Evolutionary conservation across 2,113 vertebrate species (phyloP).

Genomic region (Rutilus rutilus): DNA sequence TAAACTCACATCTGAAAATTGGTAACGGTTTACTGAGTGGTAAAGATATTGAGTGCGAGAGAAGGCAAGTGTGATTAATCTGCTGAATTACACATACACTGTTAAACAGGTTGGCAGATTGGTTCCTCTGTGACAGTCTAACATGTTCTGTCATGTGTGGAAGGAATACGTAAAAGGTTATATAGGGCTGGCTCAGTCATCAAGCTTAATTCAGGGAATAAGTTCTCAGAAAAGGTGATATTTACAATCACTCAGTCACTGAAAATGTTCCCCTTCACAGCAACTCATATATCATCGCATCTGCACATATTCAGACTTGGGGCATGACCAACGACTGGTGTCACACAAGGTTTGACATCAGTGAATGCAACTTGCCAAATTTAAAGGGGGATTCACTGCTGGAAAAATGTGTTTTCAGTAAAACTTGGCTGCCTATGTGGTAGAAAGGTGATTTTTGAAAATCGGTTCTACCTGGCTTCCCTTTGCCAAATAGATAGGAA

Average conservation of each 20-base stretch:
- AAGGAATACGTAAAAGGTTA: slow-evolving; percentile 35
- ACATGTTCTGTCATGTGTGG: slow-evolving; percentile 12
- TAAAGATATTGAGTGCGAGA: slow-evolving; percentile 13
- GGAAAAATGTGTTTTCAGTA: too few species aligned
- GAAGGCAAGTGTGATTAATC: slow-evolving; percentile 59
- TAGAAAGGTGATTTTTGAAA: too few species aligned
- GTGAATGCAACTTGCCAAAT: neutral
- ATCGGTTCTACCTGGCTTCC: too few species aligned
- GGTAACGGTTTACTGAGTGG: neutral
- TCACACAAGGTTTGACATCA: neutral
- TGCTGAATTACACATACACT: slow-evolving; percentile 50
- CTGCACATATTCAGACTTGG: neutral
- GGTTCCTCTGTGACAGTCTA: slow-evolving; percentile 18
- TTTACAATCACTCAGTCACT: neutral
- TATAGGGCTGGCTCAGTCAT: neutral
- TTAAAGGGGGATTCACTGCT: too few species aligned
- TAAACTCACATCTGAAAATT: slow-evolving; percentile 5
- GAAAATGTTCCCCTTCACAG: neutral
- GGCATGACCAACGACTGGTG: neutral
- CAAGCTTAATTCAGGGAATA: slow-evolving; percentile 1
- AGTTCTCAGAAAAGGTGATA: neutral
- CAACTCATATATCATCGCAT: neutral
- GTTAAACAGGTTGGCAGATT: slow-evolving; percentile 36
- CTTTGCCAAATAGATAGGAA: too few species aligned
- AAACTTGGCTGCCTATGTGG: too few species aligned